Percentiles rank a stretch among this genome's conserved stretches.
Conservation (phyloP, 2,797 vertebrate species). For the Acrocephalus scirpaceus region DNA sequence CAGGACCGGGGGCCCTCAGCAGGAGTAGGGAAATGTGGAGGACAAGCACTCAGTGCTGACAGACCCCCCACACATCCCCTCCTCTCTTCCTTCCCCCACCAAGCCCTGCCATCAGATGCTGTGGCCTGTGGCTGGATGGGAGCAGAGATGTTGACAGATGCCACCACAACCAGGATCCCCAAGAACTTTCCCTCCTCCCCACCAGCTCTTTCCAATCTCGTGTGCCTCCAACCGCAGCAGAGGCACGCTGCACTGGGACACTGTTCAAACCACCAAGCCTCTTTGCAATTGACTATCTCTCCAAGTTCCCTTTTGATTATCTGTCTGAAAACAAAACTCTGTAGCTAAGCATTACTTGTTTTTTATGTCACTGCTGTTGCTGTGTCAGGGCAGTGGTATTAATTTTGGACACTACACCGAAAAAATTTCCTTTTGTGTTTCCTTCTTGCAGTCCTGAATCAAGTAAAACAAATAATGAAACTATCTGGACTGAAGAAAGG, state of each 20-base stretch:
- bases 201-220: accelerated
- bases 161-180: neutral
- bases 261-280: neutral
- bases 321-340: conserved; percentile 59
- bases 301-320: conserved; percentile 48
- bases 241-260: accelerated
- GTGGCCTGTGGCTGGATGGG: neutral
- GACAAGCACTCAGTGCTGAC: accelerated
- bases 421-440: conserved; percentile 10
- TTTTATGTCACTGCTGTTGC: conserved; percentile 26
- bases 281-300: conserved; percentile 24
- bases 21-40: neutral
- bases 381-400: conserved; percentile 25
- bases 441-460: neutral
- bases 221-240: neutral
- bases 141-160: neutral
- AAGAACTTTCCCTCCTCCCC: neutral
- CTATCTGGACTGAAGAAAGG: neutral
- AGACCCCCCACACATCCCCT: neutral
- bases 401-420: neutral
- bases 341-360: conserved; percentile 51
- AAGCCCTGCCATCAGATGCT: neutral
- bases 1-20: neutral
- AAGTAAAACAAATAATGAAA: conserved; percentile 54
- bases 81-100: neutral